Evolutionary conservation across 2,113 vertebrate species (phyloP), one percentile per base, ranked within the genome.

Genomic region (Sinocyclocheilus anshuiensis): DNA sequence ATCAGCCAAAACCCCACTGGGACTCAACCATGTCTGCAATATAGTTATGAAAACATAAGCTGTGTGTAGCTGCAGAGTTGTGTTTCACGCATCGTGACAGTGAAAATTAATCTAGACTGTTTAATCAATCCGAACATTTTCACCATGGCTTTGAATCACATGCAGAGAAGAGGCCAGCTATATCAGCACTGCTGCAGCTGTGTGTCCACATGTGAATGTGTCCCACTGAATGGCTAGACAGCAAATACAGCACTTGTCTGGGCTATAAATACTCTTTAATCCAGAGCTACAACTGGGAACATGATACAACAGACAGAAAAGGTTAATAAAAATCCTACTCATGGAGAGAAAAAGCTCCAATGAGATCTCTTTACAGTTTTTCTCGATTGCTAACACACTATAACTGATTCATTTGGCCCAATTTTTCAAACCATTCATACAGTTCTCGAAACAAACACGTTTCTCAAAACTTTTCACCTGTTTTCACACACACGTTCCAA

Each of bases 191-290:
- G 29, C 83, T 69, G 84, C 91, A 92, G 89, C 90, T 90, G 90
- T 86, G 75, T 65, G 63, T 77, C 42, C 72, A 87, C 88, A 22
- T 48, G 39, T 77, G 63, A 48, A 26, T 71, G 76, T 55, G 45
- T 67, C 24, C 53, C 59, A 29, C 24, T 76, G 84, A n/a, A 81
- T 79, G 59, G 24, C 65, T 61, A 85, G 90, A 90, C 86, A 89
- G 77, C 63, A 71, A 69, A 90, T 87, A 84, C 69, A 39, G 39
- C 50, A 88, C 89, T 90, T 91, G 87, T 89, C 86, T 87, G 29
- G 39, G 76, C 87, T 90, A 71, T 90, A 91, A 92, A 89, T 90
- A 74, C 84, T 86, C 87, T 57, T 81, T 88, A 86, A 85, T 88
- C 86, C 82, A 57, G 57, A 24, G 75, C 10, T 89, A 20, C 29